Evolutionary conservation across 2,113 vertebrate species (phyloP).

Genomic region (Camarhynchus parvulus): DNA sequence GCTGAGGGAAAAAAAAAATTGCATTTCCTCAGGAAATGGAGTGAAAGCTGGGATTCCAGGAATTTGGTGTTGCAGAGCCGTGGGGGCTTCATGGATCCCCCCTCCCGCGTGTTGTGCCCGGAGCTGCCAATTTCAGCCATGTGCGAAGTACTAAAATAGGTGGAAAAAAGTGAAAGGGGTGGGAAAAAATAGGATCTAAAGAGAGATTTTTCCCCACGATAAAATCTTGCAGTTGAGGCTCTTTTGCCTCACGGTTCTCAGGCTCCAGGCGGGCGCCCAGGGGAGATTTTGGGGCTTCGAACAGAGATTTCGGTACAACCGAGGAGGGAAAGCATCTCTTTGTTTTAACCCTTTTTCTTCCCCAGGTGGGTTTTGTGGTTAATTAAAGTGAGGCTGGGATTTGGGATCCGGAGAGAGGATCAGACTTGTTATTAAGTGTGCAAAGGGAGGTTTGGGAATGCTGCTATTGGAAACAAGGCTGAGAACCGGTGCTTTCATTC

Average conservation of each 20-base stretch:
- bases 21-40: conserved; percentile 35
- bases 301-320: neutral
- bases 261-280: neutral
- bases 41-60: conserved; percentile 18
- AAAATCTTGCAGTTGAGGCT: neutral
- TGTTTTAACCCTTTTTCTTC: neutral
- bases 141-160: neutral
- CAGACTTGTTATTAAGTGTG: neutral
- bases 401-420: neutral
- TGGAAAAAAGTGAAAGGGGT: neutral
- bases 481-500: neutral
- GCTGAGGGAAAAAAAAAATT: neutral
- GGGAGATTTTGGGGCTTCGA: neutral
- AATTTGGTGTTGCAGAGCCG: neutral
- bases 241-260: neutral
- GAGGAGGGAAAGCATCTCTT: neutral
- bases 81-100: neutral
- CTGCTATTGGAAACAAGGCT: rapidly evolving
- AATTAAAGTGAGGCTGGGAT: neutral
- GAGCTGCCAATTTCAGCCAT: neutral
- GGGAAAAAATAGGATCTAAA: neutral
- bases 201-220: neutral
- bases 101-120: rapidly evolving
- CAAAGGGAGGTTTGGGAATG: neutral
- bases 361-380: neutral